These are phyloP conservation scores for Leptoclinus maculatus DNA, from an alignment of 2,797 vertebrate species.

Conservation along the genomic window DNA sequence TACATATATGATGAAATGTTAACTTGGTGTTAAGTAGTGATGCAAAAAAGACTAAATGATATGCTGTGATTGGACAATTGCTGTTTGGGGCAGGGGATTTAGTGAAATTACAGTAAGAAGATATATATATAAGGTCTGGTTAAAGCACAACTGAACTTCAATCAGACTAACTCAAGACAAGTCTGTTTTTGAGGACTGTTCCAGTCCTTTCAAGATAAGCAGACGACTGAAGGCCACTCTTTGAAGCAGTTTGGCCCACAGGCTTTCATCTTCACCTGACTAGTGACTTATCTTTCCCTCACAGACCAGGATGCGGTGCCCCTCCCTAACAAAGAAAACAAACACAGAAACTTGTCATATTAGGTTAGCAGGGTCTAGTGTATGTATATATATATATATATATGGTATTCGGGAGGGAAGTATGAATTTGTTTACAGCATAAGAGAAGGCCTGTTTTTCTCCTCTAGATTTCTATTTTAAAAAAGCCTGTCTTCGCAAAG, in stretches of 20 bases:
- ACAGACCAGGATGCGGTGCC: slow-evolving; percentile 66
- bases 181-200: slow-evolving; percentile 61
- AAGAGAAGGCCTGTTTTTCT: neutral
- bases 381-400: neutral
- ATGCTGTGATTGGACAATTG: neutral
- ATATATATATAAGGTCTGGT: neutral
- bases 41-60: neutral
- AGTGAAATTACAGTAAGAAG: neutral
- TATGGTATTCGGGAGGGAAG: neutral
- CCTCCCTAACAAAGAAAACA: slow-evolving; percentile 68
- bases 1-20: neutral
- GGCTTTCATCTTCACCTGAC: slow-evolving; percentile 79
- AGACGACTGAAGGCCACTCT: slow-evolving; percentile 71
- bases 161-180: slow-evolving; percentile 55
- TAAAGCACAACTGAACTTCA: slow-evolving; percentile 53
- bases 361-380: slow-evolving; percentile 29
- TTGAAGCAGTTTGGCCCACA: slow-evolving; percentile 74
- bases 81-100: neutral
- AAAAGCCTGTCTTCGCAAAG: slow-evolving; percentile 2
- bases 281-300: slow-evolving; percentile 75
- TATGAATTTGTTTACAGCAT: neutral
- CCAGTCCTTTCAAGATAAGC: slow-evolving; percentile 74
- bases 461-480: neutral
- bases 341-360: slow-evolving; percentile 49
- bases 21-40: neutral